Base-by-base conservation (phyloP, 2,113 vertebrate species). In the Carollia perspicillata region DNA sequence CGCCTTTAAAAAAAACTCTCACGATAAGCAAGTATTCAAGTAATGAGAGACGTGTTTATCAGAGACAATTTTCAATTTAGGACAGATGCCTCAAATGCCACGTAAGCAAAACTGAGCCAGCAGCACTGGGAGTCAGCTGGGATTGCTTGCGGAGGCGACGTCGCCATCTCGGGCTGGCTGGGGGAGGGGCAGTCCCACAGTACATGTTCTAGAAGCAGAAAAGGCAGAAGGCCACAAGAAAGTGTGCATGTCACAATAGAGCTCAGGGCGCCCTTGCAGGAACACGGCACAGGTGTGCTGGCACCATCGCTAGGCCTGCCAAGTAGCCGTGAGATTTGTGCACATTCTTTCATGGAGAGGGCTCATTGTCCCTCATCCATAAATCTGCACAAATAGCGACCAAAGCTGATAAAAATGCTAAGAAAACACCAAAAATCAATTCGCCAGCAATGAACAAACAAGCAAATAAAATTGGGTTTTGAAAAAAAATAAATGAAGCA, bases 31-130 rank as follows among this genome's bases (percentile, higher is more conserved):
- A 69, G 28, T 14, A 12, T 17, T 44, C 14, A 17, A 42, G 28
- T 13, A 30, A 47, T 1, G n/a, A 74, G 23, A 17, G 11, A 26
- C 4, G 3, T 5, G 37, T 55, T 63, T 13, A 28, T 0, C 20
- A 42, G 63, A 28, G 53, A 47, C 26, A 6, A 13, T 35, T 33
- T 77, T 40, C 9, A 1, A 83, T 28, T 20, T 23, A 2, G 30
- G 44, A 30, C 5, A 3, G 28, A 26, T 33, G 30, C 42, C 63
- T 17, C 1, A 4, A 13, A 37, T 1, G 16, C 20, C 18, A 0
- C 5, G 0, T 18, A n/a, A 8, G 2, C 0, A 0, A 8, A 22
- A 42, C 1, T 0, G 4, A 40, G 51, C 83, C 7, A 0, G 17
- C 5, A 6, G 49, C 37, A 47, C n/a, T 11, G 5, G 86, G 14